phyloP scores from a whole-genome alignment of 2,113 vertebrate species.

The Lynx canadensis region DNA sequence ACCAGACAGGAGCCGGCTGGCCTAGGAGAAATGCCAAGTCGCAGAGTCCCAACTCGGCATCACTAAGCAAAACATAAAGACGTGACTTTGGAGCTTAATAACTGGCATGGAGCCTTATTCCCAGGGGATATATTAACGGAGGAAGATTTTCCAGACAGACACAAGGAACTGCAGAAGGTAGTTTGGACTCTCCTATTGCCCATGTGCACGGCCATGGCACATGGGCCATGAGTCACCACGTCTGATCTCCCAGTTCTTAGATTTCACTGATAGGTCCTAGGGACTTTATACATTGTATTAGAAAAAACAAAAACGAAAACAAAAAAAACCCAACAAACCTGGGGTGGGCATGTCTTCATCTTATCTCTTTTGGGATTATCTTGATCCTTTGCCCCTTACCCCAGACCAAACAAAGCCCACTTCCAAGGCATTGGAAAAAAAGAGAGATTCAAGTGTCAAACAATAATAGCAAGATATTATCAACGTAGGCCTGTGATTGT shows the following conservation, averaged over 20 bases:
- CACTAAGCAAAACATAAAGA: neutral
- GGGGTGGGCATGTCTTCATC: neutral
- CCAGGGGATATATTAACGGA: neutral
- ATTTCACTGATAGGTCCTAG: neutral
- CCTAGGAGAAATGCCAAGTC: neutral
- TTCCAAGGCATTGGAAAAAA: slow-evolving; percentile 71
- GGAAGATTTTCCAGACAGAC: neutral
- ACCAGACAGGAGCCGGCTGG: neutral
- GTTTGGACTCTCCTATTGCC: neutral
- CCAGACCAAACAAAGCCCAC: slow-evolving; percentile 59
- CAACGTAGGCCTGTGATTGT: slow-evolving; percentile 86
- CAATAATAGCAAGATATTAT: slow-evolving; percentile 84
- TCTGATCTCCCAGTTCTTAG: neutral
- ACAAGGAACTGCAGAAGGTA: neutral
- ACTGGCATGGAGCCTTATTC: neutral
- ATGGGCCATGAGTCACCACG: neutral
- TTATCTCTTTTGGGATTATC: slow-evolving; percentile 32
- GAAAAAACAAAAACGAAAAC: neutral
- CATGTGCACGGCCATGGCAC: neutral
- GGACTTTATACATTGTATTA: neutral
- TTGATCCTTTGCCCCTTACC: slow-evolving; percentile 55
- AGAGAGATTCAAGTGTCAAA: slow-evolving; percentile 66
- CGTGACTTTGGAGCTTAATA: neutral
- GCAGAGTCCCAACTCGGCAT: neutral
- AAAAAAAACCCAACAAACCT: neutral